phyloP scores from a whole-genome alignment of 2,888 invertebrate genomes.

The Troides oblongomaculatus region DNA sequence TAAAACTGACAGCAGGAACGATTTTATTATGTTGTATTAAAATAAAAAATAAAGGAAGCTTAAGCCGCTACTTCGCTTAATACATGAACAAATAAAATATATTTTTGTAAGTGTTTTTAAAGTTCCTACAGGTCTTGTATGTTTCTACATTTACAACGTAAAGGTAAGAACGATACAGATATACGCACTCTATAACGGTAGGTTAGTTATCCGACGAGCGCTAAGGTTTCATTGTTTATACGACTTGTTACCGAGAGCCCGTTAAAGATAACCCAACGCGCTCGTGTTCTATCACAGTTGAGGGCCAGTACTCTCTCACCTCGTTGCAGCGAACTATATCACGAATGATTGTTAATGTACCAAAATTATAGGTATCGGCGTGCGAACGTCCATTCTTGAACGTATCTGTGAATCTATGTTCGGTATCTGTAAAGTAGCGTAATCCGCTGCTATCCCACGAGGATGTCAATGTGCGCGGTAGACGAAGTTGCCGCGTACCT shows the following conservation, averaged over 20 bases:
- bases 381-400: conserved; percentile 44
- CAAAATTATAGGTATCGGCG: conserved; percentile 55
- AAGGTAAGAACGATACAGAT: neutral
- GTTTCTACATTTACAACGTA: neutral
- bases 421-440: conserved; percentile 32
- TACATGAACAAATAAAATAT: too few species aligned
- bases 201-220: conserved; percentile 54
- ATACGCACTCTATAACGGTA: neutral
- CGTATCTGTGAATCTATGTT: conserved; percentile 12
- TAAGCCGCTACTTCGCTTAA: too few species aligned
- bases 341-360: conserved; percentile 61
- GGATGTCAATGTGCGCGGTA: conserved; percentile 37
- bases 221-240: conserved; percentile 67
- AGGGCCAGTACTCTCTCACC: conserved; percentile 43
- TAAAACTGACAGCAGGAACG: neutral
- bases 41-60: too few species aligned
- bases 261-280: conserved; percentile 34
- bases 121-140: too few species aligned
- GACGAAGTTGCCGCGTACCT: conserved; percentile 51
- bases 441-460: conserved; percentile 27
- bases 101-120: too few species aligned
- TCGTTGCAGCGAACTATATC: conserved; percentile 48
- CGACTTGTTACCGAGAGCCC: conserved; percentile 50
- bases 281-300: conserved; percentile 33
- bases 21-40: too few species aligned